These are phyloP conservation scores for Lutjanus argentimaculatus DNA, from an alignment of 2,797 vertebrate species.

Conservation along the genomic window DNA sequence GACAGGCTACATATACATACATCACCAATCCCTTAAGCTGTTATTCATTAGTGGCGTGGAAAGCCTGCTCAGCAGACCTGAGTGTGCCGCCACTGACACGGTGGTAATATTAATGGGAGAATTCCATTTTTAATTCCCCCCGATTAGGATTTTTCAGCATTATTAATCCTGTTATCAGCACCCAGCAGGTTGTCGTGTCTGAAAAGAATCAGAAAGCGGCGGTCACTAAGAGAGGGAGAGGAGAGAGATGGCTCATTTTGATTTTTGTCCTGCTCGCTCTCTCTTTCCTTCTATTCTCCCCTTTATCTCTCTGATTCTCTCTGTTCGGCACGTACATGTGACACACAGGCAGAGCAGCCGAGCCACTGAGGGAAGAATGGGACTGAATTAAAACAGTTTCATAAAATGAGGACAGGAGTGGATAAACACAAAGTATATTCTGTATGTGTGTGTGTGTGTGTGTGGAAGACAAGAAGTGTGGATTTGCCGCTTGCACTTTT, in stretches of 20 bases:
- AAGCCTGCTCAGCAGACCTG: slow-evolving; percentile 87
- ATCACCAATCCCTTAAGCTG: slow-evolving; percentile 78
- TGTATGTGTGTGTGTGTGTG: slow-evolving; percentile 4
- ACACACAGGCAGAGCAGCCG: slow-evolving; percentile 66
- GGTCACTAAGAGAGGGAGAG: slow-evolving; percentile 89
- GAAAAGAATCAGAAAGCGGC: slow-evolving; percentile 82
- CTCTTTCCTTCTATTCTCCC: slow-evolving; percentile 19
- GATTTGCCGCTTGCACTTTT: slow-evolving; percentile 26
- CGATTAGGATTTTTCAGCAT: slow-evolving; percentile 95
- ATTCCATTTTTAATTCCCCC: slow-evolving; percentile 94
- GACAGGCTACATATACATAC: slow-evolving; percentile 52
- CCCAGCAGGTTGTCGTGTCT: slow-evolving; percentile 95
- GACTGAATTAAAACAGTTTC: slow-evolving; percentile 74
- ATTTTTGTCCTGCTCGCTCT: slow-evolving; percentile 66
- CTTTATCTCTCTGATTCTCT: slow-evolving; percentile 29
- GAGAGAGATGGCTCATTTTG: slow-evolving; percentile 83
- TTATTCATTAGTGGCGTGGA: slow-evolving; percentile 89
- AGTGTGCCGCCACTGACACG: slow-evolving; percentile 88
- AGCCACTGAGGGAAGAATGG: slow-evolving; percentile 87
- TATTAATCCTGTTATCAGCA: slow-evolving; percentile 99
- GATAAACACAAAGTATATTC: slow-evolving; percentile 56
- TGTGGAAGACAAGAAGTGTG: slow-evolving; percentile 1
- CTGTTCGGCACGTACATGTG: slow-evolving; percentile 75
- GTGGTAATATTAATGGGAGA: slow-evolving; percentile 95
- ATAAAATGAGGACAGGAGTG: slow-evolving; percentile 63